Evolutionary conservation across 2,797 vertebrate genomes (phyloP), one percentile per base, ranked within the genome.

Genomic region (Crossoptilon crossoptilon): DNA sequence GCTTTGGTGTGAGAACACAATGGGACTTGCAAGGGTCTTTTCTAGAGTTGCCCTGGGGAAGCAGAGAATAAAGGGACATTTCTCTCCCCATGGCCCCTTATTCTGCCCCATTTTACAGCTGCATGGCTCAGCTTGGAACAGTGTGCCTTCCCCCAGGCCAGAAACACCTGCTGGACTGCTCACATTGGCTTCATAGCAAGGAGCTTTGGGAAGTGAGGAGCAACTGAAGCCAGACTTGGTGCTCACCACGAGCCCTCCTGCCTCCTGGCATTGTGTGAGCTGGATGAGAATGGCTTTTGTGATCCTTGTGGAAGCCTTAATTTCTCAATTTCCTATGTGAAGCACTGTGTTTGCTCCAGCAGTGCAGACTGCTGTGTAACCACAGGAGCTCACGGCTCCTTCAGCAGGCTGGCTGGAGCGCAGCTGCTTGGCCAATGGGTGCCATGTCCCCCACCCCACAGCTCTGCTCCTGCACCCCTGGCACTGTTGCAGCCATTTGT

Each of bases 361-460:
- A 43, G 29, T 8, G 14, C 71, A 26, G 63, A 46, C 75, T 82
- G 62, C 58, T 37, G 7, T 27, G 9, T 77, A 33, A 27, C 33
- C 33, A 17, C 3, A 64, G 75, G 60, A 62, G 29, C 24, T 29
- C 51, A 10, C 51, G 10, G 26, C 51, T 75, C 58, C 53, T 58
- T 0, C 0, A 11, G 71, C 31, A 31, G 6, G 22, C 33, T 0
- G 2, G 3, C 49, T 37, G 24, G n/a, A n/a, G 67, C 0, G 0
- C 0, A 0, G 33, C 16, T 1, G 0, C 0, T 2, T 55, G 58
- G 68, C 69, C 37, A 41, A 7, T 3, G 49, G 74, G 2, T 9
- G 0, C 13, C 6, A 4, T 0, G 0, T 49, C 41, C 16, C 55
- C 0, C 3, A 0, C 1, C 9, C n/a, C 5, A 0, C 1, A 6